Conservation (phyloP, 2,888 invertebrate genomes). For the Minunthozetes semirufus region DNA sequence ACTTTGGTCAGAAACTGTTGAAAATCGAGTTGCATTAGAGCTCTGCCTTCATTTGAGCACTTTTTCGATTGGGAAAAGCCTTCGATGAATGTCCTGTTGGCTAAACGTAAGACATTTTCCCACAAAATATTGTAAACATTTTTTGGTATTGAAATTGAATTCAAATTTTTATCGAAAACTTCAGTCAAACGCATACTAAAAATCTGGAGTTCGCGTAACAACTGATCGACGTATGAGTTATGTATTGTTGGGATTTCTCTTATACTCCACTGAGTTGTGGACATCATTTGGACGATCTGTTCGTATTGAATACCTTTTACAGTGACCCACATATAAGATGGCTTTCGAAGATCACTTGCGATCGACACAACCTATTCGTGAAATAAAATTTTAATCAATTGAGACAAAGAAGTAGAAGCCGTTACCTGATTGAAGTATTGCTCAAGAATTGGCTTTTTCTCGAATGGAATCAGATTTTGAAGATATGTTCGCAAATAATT, state of each 20-base stretch:
- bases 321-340: slow-evolving; percentile 78
- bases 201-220: slow-evolving; percentile 53
- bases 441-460: slow-evolving; percentile 54
- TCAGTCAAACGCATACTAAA: slow-evolving; percentile 69
- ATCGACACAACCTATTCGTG: slow-evolving; percentile 61
- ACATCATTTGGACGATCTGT: slow-evolving; percentile 69
- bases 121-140: slow-evolving; percentile 68
- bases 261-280: slow-evolving; percentile 77
- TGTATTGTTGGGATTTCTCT: slow-evolving; percentile 85
- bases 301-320: slow-evolving; percentile 70
- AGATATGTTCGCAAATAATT: slow-evolving; percentile 74
- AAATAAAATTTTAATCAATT: neutral
- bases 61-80: slow-evolving; percentile 84
- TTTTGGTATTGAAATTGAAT: slow-evolving; percentile 59
- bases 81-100: slow-evolving; percentile 82
- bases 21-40: slow-evolving; percentile 95
- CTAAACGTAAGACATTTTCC: slow-evolving; percentile 77
- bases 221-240: slow-evolving; percentile 65
- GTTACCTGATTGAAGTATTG: slow-evolving; percentile 51
- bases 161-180: slow-evolving; percentile 53
- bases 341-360: slow-evolving; percentile 67
- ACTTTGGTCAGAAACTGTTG: slow-evolving; percentile 85
- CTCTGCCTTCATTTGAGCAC: slow-evolving; percentile 91
- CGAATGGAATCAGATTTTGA: slow-evolving; percentile 66
- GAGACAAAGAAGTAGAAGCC: neutral